Conservation (phyloP, 2,797 vertebrate species). For the Hoplostethus atlanticus region DNA sequence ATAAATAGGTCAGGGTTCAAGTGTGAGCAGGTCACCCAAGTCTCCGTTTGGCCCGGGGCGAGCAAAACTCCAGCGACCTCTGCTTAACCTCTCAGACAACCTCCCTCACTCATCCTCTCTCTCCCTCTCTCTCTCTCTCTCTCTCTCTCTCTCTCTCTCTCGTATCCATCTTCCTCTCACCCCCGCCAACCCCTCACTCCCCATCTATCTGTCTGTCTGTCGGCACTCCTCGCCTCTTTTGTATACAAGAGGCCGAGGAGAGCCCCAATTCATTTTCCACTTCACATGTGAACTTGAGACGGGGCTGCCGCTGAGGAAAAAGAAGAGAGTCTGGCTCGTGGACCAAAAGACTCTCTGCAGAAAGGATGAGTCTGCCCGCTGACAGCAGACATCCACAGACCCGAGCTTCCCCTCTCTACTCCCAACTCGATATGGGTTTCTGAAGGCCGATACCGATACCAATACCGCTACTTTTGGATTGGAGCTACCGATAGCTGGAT, state of each 20-base stretch:
- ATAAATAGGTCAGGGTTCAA: constrained; percentile 60
- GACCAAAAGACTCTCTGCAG: constrained; percentile 42
- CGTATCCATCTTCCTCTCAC: constrained; percentile 4
- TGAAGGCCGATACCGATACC: constrained; percentile 1
- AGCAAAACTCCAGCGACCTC: constrained; percentile 41
- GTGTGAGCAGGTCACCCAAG: constrained; percentile 39
- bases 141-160: neutral
- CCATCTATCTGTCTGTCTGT: neutral
- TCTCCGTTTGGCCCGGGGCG: constrained; percentile 39
- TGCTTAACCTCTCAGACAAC: constrained; percentile 39
- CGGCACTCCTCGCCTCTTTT: constrained; percentile 18
- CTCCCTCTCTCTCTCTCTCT: constrained; percentile 6
- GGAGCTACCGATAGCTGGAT: too few relatives aligned
- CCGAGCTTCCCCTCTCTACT: constrained; percentile 5
- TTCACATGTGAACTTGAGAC: constrained; percentile 43
- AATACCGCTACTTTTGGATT: too few relatives aligned
- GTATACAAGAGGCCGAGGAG: constrained; percentile 31
- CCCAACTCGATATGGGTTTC: neutral
- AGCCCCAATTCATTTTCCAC: constrained; percentile 36
- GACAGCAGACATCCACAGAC: constrained; percentile 57
- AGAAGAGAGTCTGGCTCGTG: constrained; percentile 49
- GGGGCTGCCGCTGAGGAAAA: constrained; percentile 15
- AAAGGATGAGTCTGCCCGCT: constrained; percentile 65
- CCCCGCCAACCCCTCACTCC: neutral
- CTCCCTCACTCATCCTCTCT: constrained; percentile 2